A percentile compares a stretch with the other conserved stretches of the same genome.
These are phyloP conservation scores for Phortica okadai DNA, from an alignment of 2,888 invertebrate genomes.

Conservation along the genomic window DNA sequence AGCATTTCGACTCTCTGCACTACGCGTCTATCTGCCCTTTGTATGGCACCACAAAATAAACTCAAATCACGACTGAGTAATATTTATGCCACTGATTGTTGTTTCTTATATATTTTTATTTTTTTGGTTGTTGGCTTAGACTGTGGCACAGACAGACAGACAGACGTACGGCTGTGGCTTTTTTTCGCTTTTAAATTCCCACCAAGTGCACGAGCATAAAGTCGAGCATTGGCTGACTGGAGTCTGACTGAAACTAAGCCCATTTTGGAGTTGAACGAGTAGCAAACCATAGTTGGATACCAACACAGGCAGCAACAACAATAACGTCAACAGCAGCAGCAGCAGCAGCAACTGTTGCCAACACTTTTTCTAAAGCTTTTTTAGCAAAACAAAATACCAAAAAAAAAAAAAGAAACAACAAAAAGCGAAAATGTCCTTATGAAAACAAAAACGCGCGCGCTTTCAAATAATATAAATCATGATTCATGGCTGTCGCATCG, in stretches of 20 bases:
- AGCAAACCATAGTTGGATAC: constrained; percentile 35
- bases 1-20: not conserved
- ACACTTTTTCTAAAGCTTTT: constrained; percentile 8
- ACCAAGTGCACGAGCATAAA: constrained; percentile 27
- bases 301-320: not conserved
- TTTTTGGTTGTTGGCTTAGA: not conserved
- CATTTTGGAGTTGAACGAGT: constrained; percentile 61
- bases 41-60: constrained; percentile 12
- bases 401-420: constrained; percentile 41
- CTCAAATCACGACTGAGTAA: constrained; percentile 31
- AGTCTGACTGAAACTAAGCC: constrained; percentile 58
- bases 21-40: not conserved
- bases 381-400: not conserved
- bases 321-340: constrained; percentile 1
- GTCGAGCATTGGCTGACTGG: constrained; percentile 48
- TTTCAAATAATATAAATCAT: constrained; percentile 65
- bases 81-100: constrained; percentile 26
- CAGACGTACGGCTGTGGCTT: constrained; percentile 31
- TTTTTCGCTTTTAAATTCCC: constrained; percentile 33
- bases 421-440: constrained; percentile 64
- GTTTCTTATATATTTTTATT: not conserved
- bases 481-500: constrained; percentile 55
- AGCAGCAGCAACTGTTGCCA: constrained; percentile 13
- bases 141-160: constrained; percentile 12
- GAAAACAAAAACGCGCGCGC: constrained; percentile 37